Evolutionary conservation across 2,113 vertebrate genomes (phyloP).

Genomic region (Poeciliopsis prolifica): DNA sequence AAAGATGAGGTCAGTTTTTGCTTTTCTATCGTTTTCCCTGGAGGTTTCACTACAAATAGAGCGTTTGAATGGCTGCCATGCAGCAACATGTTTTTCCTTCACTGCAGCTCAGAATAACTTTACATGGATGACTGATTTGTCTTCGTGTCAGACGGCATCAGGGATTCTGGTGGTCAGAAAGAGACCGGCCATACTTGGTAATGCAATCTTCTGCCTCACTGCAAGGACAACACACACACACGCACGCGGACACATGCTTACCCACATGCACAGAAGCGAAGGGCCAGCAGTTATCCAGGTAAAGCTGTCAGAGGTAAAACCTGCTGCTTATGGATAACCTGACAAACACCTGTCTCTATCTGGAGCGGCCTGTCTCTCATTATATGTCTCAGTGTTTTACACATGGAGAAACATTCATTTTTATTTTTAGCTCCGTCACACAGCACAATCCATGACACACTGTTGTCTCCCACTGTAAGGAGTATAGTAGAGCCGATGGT

Average conservation of each 20-base stretch:
- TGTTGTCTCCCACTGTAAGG: no score
- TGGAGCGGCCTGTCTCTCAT: slow-evolving; percentile 5
- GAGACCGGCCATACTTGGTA: slow-evolving; percentile 44
- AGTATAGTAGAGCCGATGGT: no score
- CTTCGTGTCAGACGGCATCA: slow-evolving; percentile 41
- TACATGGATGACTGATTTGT: slow-evolving; percentile 48
- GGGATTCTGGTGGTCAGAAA: slow-evolving; percentile 38
- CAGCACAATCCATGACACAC: no score
- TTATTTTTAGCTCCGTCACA: no score
- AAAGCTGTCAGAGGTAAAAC: slow-evolving; percentile 14
- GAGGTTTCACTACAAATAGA: slow-evolving; percentile 23
- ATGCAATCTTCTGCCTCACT: slow-evolving; percentile 43
- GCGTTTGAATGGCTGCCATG: slow-evolving; percentile 29
- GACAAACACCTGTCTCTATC: slow-evolving; percentile 20
- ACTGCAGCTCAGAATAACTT: slow-evolving; percentile 30
- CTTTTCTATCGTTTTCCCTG: background rate
- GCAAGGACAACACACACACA: slow-evolving; percentile 19
- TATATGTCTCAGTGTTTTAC: slow-evolving; percentile 2
- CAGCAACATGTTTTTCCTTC: slow-evolving; percentile 22
- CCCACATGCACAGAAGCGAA: background rate
- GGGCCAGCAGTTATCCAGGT: slow-evolving; percentile 18
- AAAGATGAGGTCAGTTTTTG: no score
- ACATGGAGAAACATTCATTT: slow-evolving; percentile 1
- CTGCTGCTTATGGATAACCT: slow-evolving; percentile 4
- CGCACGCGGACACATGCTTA: background rate